phyloP scores from a whole-genome alignment of 2,888 invertebrate genomes.

The Pheosia tremula region DNA sequence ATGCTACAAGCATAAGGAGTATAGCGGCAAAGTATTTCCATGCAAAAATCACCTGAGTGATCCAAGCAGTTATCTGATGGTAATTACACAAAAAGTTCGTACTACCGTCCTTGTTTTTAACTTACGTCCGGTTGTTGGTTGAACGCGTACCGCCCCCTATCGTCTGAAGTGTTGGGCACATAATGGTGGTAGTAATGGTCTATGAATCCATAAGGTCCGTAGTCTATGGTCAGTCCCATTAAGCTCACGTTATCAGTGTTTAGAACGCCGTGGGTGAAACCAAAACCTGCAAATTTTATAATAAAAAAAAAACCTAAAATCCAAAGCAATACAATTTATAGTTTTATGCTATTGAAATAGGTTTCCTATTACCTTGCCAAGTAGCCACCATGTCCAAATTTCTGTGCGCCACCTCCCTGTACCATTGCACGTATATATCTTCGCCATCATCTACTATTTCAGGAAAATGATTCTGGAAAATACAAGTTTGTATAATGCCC shows the following conservation, averaged over 20 bases:
- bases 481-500: too few species aligned
- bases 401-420: constrained; percentile 79
- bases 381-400: constrained; percentile 85
- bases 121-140: constrained; percentile 67
- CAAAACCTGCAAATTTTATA: constrained; percentile 59
- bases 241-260: constrained; percentile 86
- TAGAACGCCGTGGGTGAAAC: constrained; percentile 87
- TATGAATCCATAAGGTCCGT: constrained; percentile 84
- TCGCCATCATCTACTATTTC: constrained; percentile 51
- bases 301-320: neutral
- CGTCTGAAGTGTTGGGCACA: constrained; percentile 73
- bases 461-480: constrained; percentile 68
- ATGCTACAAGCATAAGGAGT: too few species aligned
- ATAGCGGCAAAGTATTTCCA: too few species aligned
- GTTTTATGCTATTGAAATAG: too few species aligned
- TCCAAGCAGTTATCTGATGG: too few species aligned
- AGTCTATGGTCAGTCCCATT: constrained; percentile 87
- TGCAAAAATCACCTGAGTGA: too few species aligned
- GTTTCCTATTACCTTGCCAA: constrained; percentile 77
- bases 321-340: too few species aligned
- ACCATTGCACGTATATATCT: constrained; percentile 76
- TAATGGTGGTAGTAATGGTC: constrained; percentile 66
- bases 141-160: constrained; percentile 70
- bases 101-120: constrained; percentile 3
- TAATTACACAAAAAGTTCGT: too few species aligned